Conservation (phyloP, 2,797 vertebrate species). For the Cryptoprocta ferox region DNA sequence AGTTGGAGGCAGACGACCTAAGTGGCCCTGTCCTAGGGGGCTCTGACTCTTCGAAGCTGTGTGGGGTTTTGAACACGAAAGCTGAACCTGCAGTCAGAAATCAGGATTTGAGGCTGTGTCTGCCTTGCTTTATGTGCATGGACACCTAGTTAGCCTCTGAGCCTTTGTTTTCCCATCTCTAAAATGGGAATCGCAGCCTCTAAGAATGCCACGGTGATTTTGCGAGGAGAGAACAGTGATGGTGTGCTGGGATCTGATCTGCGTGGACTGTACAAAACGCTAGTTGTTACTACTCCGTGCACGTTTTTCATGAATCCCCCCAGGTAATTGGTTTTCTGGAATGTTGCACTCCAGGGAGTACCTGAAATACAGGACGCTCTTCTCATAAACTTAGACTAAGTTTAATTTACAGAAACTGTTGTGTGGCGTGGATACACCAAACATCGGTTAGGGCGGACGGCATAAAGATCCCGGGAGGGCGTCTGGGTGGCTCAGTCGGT, state of each 20-base stretch:
- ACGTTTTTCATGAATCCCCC: slow-evolving; percentile 58
- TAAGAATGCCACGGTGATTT: neutral
- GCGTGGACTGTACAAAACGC: neutral
- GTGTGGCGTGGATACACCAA: neutral
- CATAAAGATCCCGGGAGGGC: neutral
- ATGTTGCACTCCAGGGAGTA: slow-evolving; percentile 73
- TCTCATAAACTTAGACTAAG: slow-evolving; percentile 75
- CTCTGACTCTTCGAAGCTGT: neutral
- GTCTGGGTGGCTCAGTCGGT: no score
- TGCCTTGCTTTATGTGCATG: neutral
- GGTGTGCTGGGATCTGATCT: neutral
- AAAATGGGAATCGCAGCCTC: slow-evolving; percentile 25
- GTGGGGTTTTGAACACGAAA: neutral
- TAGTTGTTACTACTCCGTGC: slow-evolving; percentile 46
- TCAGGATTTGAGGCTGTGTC: no score
- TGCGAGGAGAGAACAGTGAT: neutral
- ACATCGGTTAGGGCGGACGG: neutral
- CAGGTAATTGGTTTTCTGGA: slow-evolving; percentile 73
- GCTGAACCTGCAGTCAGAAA: neutral
- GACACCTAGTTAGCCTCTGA: neutral
- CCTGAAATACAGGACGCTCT: slow-evolving; percentile 72
- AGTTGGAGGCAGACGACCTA: neutral
- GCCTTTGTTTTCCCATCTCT: slow-evolving; percentile 41
- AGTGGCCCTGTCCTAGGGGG: neutral
- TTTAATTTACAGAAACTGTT: slow-evolving; percentile 75